Percentiles rank a stretch among this genome's conserved stretches.
These are phyloP conservation scores for Coleophora deauratella DNA, from an alignment of 2,888 invertebrate species.

Conservation along the genomic window DNA sequence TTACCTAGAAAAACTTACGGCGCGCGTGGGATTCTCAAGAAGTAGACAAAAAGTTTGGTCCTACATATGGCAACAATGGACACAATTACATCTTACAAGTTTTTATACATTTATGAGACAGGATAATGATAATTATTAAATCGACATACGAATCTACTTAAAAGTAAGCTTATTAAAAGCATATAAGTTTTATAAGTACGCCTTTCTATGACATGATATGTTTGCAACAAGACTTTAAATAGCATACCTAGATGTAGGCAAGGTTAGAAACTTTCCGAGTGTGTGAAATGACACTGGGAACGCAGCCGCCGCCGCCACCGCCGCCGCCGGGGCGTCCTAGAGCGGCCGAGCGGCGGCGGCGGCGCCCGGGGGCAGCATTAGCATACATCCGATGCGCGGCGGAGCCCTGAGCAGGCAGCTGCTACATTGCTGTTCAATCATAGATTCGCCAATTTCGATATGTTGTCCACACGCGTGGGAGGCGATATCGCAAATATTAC, in stretches of 20 bases:
- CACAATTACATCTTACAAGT: slow-evolving; percentile 23
- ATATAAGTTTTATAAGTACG: too few relatives aligned
- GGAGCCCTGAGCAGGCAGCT: slow-evolving; percentile 6
- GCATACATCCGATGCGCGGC: slow-evolving; percentile 27
- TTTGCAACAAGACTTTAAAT: too few relatives aligned
- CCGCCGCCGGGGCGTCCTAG: slow-evolving; percentile 4
- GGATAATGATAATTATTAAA: slow-evolving; percentile 6
- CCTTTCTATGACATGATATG: too few relatives aligned
- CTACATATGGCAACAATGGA: slow-evolving; percentile 12
- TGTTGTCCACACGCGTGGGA: slow-evolving; percentile 46
- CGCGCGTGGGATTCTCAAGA: slow-evolving; percentile 43
- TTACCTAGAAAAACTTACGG: slow-evolving; percentile 48
- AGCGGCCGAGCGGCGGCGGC: slow-evolving; percentile 10
- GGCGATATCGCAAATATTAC: slow-evolving; percentile 50
- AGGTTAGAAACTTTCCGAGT: too few relatives aligned
- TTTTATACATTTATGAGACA: slow-evolving; percentile 19
- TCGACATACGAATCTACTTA: too few relatives aligned
- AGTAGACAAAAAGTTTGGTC: slow-evolving; percentile 33
- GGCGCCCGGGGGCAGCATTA: slow-evolving; percentile 40
- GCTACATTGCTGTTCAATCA: slow-evolving; percentile 33
- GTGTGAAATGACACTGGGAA: too few relatives aligned
- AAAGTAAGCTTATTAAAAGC: too few relatives aligned
- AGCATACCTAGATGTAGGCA: too few relatives aligned
- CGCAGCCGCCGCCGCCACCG: too few relatives aligned
- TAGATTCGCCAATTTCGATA: slow-evolving; percentile 43